Conservation (phyloP, 2,797 vertebrate genomes). For the Falco columbarius region DNA sequence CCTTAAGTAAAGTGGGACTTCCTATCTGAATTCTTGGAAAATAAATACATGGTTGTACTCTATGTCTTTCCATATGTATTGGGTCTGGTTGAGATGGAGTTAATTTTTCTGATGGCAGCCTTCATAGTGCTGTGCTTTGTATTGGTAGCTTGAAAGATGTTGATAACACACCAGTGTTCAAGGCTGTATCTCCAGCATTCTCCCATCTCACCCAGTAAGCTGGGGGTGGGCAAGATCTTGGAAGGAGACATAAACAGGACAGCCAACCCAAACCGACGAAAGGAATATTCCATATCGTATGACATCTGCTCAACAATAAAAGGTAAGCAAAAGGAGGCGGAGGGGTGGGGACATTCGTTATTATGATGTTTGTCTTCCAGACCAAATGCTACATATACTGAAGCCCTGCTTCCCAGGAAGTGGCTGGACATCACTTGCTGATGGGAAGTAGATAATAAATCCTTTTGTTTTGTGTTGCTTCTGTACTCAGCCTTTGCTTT, state of each 20-base stretch:
- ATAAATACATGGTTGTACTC: not conserved
- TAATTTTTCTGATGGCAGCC: not conserved
- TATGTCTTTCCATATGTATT: not conserved
- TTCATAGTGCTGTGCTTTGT: not conserved
- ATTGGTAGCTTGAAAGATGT: not conserved
- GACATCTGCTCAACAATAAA: not conserved
- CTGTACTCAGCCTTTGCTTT: too few relatives aligned
- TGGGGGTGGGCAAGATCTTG: not conserved
- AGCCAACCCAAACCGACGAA: not conserved
- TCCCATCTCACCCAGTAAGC: not conserved
- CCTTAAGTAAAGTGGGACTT: not conserved
- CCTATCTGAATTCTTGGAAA: not conserved
- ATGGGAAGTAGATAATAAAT: not conserved
- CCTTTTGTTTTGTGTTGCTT: too few relatives aligned
- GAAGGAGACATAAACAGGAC: not conserved
- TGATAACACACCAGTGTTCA: not conserved
- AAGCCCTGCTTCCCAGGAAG: not conserved
- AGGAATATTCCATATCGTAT: not conserved
- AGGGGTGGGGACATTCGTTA: fast-evolving
- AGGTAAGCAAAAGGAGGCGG: not conserved
- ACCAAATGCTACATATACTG: fast-evolving
- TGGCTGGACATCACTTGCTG: not conserved
- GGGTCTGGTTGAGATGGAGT: not conserved
- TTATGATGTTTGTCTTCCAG: not conserved
- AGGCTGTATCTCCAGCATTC: not conserved